Base-by-base conservation (phyloP, 2,113 vertebrate species). In the Zosterops lateralis region DNA sequence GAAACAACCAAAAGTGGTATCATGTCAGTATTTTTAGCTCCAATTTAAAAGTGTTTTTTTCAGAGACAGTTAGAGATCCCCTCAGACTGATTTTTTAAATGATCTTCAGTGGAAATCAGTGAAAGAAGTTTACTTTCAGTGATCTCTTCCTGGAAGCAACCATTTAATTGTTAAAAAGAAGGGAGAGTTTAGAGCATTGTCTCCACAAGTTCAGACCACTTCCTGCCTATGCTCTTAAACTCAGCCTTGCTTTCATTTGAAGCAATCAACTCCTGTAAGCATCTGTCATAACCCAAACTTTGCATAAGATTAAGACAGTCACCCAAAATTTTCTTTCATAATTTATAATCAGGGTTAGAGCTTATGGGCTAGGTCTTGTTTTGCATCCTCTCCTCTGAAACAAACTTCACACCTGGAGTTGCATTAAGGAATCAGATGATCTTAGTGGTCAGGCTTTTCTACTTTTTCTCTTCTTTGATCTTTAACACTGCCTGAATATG, bases 1-100 rank as follows among this genome's bases (percentile, higher is more conserved):
- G 95, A 93, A 95, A 95, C 67, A 96, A 96, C n/a, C 87, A 93
- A 9, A 89, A 92, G 79, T 48, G 45, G 21, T 84, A 92, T 61
- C 32, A 4, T 67, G 31, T 88, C 84, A 70, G 53, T 50, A 76
- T 42, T 94, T 78, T 42, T 38, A 90, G 44, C 40, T 84, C 82
- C 17, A 79, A 28, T 54, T 29, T 82, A 28, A 25, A 44, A 71
- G 9, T 26, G 14, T 47, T 83, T 80, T 80, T 85, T 66, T 89
- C 47, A 89, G 45, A 80, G 17, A 78, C 20, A 26, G 13, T 83
- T 85, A 66, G 25, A 73, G 6, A 13, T 47, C 7, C 14, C 34
- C 31, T 71, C 32, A 62, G 29, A 38, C 5, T 47, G 11, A 34
- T 44, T 58, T 9, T 7, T 67, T 90, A 47, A 71, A 61, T 40